These are phyloP conservation scores for Clamator glandarius DNA, from an alignment of 2,797 vertebrate species.

Conservation along the genomic window DNA sequence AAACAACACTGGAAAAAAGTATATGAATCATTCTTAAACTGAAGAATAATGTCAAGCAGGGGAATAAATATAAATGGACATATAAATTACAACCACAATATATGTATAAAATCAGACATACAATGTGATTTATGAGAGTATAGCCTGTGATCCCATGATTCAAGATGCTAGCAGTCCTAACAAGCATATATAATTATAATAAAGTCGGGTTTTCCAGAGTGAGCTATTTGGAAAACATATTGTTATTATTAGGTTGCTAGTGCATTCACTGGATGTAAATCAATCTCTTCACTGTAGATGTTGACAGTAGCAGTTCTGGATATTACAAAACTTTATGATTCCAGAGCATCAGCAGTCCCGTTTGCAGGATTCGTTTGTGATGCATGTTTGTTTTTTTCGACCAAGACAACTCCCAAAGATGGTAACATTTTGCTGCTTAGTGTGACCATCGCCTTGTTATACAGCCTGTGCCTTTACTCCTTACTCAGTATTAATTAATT, in stretches of 20 bases:
- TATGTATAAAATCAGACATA: constrained; percentile 52
- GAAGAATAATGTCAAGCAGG: constrained; percentile 25
- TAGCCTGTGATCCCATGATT: neutral
- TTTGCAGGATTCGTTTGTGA: neutral
- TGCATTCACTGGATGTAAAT: constrained; percentile 46
- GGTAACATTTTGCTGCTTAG: neutral
- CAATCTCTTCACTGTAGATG: neutral
- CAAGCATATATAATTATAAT: constrained; percentile 20
- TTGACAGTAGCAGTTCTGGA: neutral
- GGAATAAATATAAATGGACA: constrained; percentile 51
- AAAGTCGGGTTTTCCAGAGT: constrained; percentile 35
- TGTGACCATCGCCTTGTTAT: neutral
- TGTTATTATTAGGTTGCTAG: constrained; percentile 53
- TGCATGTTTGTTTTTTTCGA: neutral
- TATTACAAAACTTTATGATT: constrained; percentile 14
- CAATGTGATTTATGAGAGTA: constrained; percentile 41
- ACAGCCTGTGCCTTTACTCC: neutral
- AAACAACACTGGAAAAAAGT: constrained; percentile 10
- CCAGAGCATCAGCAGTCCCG: neutral
- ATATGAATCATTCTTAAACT: constrained; percentile 29
- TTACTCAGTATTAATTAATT: neutral
- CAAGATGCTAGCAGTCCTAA: constrained; percentile 5
- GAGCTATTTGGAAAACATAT: constrained; percentile 37
- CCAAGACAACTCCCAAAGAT: neutral
- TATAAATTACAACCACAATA: constrained; percentile 45